Evolutionary conservation across 2,888 invertebrate genomes (phyloP), one percentile per base, ranked within the genome.

Genomic region (Oxytorus armatus): DNA sequence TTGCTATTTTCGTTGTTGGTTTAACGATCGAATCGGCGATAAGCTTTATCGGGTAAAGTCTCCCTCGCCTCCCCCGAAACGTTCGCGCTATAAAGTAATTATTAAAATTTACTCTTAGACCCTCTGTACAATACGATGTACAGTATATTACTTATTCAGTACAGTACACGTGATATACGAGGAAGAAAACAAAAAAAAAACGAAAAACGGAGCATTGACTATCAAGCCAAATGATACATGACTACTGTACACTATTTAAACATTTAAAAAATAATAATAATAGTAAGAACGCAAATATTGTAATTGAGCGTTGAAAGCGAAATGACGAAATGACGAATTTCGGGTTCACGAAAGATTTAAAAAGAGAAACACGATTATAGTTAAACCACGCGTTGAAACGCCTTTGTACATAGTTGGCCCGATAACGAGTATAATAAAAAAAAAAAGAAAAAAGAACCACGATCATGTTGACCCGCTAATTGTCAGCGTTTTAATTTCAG

Each of bases 361-460:
- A 61, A 36, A 69, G 49, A 74, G 25, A 63, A 18, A 33, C 21
- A 55, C 36, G 55, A 73, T 44, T 36, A 51, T 16, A 63, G 55
- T 66, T 68, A 36, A 68, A 68, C 63, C 55, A 74, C 68, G 75
- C 79, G 78, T 69, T 75, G 72, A 66, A 66, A 77, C 79, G 82
- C 85, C 85, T 84, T 85, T 89, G 88, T 89, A 88, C 84, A 89
- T 88, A 88, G 82, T 86, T 85, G 85, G 86, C 87, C n/a, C 84
- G 81, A 83, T 84, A 85, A 86, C 82, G 85, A 88, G 84, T 73
- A 85, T 61, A 72, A 36, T 75, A 75, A 82, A 83, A 80, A 82
- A 29, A 29, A 3, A 3, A 3, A 29, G n/a, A 29, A 29, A 29
- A 29, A 83, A 83, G 78, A 77, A 53, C 65, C 53, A 77, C 73